Percentiles rank a stretch among this genome's conserved stretches.
These are phyloP conservation scores for Philonicus albiceps DNA, from an alignment of 2,888 invertebrate species.

Conservation along the genomic window DNA sequence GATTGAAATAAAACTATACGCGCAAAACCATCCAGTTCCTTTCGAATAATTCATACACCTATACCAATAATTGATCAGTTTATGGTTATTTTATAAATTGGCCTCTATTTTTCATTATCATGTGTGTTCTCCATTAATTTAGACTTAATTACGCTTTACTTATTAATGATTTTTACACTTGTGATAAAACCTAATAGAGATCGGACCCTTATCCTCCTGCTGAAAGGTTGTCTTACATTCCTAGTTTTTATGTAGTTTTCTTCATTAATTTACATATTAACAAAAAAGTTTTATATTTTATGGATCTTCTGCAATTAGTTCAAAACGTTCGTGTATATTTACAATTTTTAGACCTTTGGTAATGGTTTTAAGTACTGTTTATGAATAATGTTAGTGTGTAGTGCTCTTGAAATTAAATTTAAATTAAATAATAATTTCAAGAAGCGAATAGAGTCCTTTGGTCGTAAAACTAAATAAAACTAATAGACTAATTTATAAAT, in stretches of 20 bases:
- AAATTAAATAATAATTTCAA: neutral
- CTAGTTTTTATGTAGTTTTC: neutral
- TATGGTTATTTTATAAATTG: neutral
- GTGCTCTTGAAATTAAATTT: neutral
- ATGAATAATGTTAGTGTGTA: neutral
- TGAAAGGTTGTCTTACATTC: neutral
- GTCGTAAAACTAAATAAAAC: neutral
- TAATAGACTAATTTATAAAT: neutral
- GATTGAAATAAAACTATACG: neutral
- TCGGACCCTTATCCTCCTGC: neutral
- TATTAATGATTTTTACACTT: conserved; percentile 26
- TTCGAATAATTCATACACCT: neutral
- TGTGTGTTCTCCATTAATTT: conserved; percentile 6
- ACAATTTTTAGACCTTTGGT: neutral
- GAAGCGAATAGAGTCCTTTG: neutral
- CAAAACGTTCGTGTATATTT: neutral
- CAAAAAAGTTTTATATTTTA: neutral
- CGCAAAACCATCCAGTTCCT: neutral
- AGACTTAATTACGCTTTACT: conserved; percentile 43
- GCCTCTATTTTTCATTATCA: neutral
- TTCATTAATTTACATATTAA: neutral
- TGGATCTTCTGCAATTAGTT: neutral
- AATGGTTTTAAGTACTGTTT: neutral
- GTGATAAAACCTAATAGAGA: neutral
- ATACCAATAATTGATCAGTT: conserved; percentile 17